phyloP scores from a whole-genome alignment of 1,140 invertebrate genomes.

The Bicyclus anynana region DNA sequence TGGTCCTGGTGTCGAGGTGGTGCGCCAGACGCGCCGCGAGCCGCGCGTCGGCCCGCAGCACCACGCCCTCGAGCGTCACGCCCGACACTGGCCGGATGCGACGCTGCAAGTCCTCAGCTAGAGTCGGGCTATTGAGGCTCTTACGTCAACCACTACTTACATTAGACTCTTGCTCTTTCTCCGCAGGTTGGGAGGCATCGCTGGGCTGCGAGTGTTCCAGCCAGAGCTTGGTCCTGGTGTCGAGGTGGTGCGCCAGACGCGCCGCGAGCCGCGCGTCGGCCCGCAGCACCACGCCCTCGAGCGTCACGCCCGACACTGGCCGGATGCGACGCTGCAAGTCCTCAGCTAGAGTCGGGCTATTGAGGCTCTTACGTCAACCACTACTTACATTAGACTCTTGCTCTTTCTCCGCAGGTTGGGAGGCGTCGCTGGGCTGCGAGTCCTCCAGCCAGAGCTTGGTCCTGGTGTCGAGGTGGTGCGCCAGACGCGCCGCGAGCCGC shows the following conservation, averaged over 20 bases:
- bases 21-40: slow-evolving; percentile 96
- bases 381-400: too few relatives aligned
- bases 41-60: slow-evolving; percentile 95
- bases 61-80: too few relatives aligned
- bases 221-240: slow-evolving; percentile 92
- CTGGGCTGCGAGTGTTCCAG: slow-evolving; percentile 31
- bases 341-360: too few relatives aligned
- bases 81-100: slow-evolving; percentile 94
- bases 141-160: too few relatives aligned
- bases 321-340: slow-evolving; percentile 95
- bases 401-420: too few relatives aligned
- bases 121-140: too few relatives aligned
- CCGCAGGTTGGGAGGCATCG: slow-evolving; percentile 8
- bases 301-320: too few relatives aligned
- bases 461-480: slow-evolving; percentile 93
- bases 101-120: slow-evolving; percentile 94
- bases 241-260: slow-evolving; percentile 96
- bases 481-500: slow-evolving; percentile 95
- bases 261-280: slow-evolving; percentile 96
- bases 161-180: neutral
- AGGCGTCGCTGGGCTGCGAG: too few relatives aligned
- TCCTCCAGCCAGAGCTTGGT: slow-evolving; percentile 91
- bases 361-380: too few relatives aligned
- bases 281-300: too few relatives aligned
- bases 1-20: slow-evolving; percentile 91